Base-by-base conservation (phyloP, 2,888 invertebrate genomes). In the Microplitis deprimator region DNA sequence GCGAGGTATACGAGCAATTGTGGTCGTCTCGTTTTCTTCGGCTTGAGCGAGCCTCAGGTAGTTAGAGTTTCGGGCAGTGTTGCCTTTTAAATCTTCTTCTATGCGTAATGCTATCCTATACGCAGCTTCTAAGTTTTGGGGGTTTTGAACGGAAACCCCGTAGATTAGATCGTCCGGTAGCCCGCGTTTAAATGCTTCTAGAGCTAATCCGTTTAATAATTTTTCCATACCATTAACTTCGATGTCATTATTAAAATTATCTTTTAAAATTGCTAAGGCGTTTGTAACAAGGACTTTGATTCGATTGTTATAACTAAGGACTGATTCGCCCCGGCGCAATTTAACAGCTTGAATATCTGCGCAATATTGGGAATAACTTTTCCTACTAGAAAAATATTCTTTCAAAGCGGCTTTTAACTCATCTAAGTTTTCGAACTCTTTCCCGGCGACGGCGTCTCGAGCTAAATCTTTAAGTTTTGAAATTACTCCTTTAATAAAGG, bases 121-220 rank as follows among this genome's bases (percentile, higher is more conserved):
- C 6, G 62, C 62, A 17, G 17, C 62, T 17, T 62, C 16, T 13
- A 62, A 8, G 0, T 16, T 62, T n/a, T 4, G n/a, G 0, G 0
- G 60, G n/a, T 13, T 73, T 68, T 29, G 76, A 59, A 79, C 76
- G 16, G 76, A 76, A 3, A 73, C 39, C 0, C 61, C 79, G 70
- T 77, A 79, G 13, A 79, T 10, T 10, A 67, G 40, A 62, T 79
- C 75, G 10, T 79, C 77, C 4, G 78, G 38, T 16, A 76, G 16
- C 4, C 75, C 76, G 16, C 78, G 50, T 59, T 75, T 73, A 38
- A 68, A 77, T 8, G 77, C 73, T 20, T 79, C 77, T 20, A 77
- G 38, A 0, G 76, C 76, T 1, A 79, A 50, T 0, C 76, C 77
- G 39, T 78, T 69, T 0, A 79, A 29, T 71, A 79, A 60, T 1